These are phyloP conservation scores for Drosophila ficusphila DNA, from an alignment of 1,140 invertebrate genomes.

Conservation along the genomic window DNA sequence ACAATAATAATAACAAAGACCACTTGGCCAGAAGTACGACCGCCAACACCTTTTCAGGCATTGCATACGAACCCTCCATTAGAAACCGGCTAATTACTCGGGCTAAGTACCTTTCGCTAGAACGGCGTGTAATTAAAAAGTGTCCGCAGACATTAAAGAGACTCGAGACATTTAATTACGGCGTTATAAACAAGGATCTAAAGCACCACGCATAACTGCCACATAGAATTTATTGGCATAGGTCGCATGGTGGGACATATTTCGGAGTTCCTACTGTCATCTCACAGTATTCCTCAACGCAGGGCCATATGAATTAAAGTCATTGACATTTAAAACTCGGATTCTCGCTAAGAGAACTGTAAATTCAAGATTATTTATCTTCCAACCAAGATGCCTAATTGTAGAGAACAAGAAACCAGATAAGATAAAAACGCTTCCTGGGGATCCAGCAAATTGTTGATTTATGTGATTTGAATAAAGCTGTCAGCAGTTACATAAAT, in stretches of 20 bases:
- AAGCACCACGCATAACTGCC: constrained; percentile 17
- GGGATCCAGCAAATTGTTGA: constrained; percentile 21
- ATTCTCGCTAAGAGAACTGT: constrained; percentile 10
- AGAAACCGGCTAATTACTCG: constrained; percentile 43
- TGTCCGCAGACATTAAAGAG: constrained; percentile 50
- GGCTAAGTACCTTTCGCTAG: constrained; percentile 50
- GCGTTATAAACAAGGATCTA: constrained; percentile 18
- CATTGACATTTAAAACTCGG: constrained; percentile 36
- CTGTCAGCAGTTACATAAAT: neutral
- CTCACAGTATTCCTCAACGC: constrained; percentile 14
- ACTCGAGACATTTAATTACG: constrained; percentile 61
- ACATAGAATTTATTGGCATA: constrained; percentile 58
- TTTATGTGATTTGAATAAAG: constrained; percentile 7
- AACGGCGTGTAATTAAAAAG: constrained; percentile 55
- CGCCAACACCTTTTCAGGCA: constrained; percentile 29
- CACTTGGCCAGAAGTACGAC: constrained; percentile 3
- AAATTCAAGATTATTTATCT: constrained; percentile 30
- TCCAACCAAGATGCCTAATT: constrained; percentile 17
- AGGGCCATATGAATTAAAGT: constrained; percentile 38
- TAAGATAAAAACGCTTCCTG: constrained; percentile 32
- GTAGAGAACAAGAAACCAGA: constrained; percentile 19
- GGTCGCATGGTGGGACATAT: constrained; percentile 33
- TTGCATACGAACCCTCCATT: constrained; percentile 5
- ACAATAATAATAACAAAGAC: neutral
- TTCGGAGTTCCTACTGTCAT: constrained; percentile 18